phyloP scores from a whole-genome alignment of 2,888 invertebrate species.

The Epinotia bilunana region DNA sequence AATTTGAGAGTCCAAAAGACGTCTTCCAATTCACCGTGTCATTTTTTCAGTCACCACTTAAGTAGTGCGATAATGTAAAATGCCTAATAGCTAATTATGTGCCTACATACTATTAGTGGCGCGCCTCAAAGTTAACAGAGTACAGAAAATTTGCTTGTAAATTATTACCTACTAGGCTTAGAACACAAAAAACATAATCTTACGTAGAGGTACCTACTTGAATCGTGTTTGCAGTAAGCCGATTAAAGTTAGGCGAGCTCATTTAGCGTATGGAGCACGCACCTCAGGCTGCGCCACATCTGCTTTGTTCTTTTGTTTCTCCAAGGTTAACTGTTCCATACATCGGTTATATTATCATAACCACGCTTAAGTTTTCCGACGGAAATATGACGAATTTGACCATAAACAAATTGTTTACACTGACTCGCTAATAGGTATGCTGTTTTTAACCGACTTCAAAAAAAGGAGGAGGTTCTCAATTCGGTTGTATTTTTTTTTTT shows the following conservation, averaged over 20 bases:
- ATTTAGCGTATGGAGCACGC: conserved; percentile 52
- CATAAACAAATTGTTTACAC: conserved; percentile 29
- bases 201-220: conserved; percentile 17
- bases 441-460: too few relatives aligned
- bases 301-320: conserved; percentile 63
- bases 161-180: too few relatives aligned
- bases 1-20: not conserved
- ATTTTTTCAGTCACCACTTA: not conserved
- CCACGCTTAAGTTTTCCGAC: conserved; percentile 17
- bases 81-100: not conserved
- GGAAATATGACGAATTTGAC: conserved; percentile 37
- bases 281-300: conserved; percentile 59
- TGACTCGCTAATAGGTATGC: conserved; percentile 29
- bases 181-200: not conserved
- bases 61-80: not conserved
- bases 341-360: conserved; percentile 34
- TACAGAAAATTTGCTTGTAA: not conserved
- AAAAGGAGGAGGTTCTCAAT: too few relatives aligned
- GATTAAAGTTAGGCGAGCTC: conserved; percentile 51
- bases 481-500: too few relatives aligned
- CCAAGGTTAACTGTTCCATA: conserved; percentile 60
- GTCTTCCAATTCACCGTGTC: too few relatives aligned
- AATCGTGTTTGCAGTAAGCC: conserved; percentile 47
- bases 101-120: not conserved
- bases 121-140: not conserved